These are phyloP conservation scores for Spea bombifrons DNA, from an alignment of 2,113 vertebrate genomes.

Conservation along the genomic window DNA sequence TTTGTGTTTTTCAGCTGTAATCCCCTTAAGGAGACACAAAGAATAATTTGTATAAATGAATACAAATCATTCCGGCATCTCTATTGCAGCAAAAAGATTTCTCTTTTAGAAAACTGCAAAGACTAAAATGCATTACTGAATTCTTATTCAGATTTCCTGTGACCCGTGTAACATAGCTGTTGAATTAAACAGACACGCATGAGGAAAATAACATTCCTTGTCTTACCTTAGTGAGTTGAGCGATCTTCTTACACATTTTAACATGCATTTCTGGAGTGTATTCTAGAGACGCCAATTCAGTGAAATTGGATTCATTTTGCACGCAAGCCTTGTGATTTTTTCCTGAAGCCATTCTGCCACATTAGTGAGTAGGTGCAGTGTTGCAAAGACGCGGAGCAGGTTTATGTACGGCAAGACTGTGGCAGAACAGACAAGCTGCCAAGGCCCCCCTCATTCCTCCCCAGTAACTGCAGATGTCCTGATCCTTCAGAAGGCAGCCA, in stretches of 20 bases:
- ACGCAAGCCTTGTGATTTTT: constrained; percentile 71
- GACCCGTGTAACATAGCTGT: too few relatives aligned
- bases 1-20: neutral
- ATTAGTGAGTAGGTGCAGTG: constrained; percentile 14
- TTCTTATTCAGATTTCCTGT: too few relatives aligned
- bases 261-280: constrained; percentile 79
- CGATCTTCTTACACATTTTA: constrained; percentile 99
- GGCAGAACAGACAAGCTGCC: neutral
- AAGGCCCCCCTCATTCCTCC: constrained; percentile 2
- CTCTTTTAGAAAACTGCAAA: too few relatives aligned
- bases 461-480: constrained; percentile 52
- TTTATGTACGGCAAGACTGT: neutral
- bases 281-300: constrained; percentile 69
- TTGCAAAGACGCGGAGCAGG: neutral
- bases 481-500: constrained; percentile 49
- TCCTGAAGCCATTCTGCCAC: constrained; percentile 77
- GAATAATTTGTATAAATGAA: too few relatives aligned
- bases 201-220: too few relatives aligned
- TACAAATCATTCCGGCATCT: too few relatives aligned
- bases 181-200: too few relatives aligned
- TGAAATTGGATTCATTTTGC: constrained; percentile 72
- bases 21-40: too few relatives aligned
- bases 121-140: too few relatives aligned
- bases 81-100: too few relatives aligned
- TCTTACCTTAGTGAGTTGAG: constrained; percentile 96